Base-by-base conservation (phyloP, 2,888 invertebrate genomes). In the Empis stercorea region DNA sequence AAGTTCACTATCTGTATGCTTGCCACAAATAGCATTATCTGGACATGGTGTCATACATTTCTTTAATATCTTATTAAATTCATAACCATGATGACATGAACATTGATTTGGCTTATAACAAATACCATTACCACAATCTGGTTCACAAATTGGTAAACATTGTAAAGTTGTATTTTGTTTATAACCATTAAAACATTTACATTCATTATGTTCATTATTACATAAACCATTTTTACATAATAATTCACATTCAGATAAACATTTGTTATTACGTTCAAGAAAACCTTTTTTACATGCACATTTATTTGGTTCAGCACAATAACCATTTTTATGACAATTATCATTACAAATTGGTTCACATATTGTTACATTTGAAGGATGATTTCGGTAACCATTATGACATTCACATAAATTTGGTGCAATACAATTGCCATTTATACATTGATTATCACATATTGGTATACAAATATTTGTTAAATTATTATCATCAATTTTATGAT, bases 381-480 rank as follows among this genome's bases (percentile, higher is more conserved):
- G 57, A 16, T 58, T 60, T 10, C 55, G 60, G 34, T 62, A 63
- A 0, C 64, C 65, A 11, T 59, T 56, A 10, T 57, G 51, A 51
- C 70, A 70, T 0, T 57, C 57, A 41, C 70, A 70, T 7, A 59
- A 60, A 46, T 66, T 59, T 3, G 65, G 64, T 0, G 66, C 69
- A 2, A 66, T 62, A 49, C 76, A 76, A 16, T 62, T 64, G 1
- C 71, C 73, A 50, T 75, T 74, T 1, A 71, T 54, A 55, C 76
- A 77, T 1, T 71, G 71, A 0, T 70, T 71, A 48, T 68, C 68
- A 57, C 78, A 78, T 1, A 67, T 61, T 0, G 78, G 73, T 1
- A 61, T 56, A 53, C 78, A 78, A 17, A 59, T 57, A n/a, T 56
- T 55, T 0, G 59, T 55, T 0, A 50, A 45, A 10, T 50, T 50